Conservation (phyloP, 2,113 vertebrate species). For the Cynoglossus semilaevis region DNA sequence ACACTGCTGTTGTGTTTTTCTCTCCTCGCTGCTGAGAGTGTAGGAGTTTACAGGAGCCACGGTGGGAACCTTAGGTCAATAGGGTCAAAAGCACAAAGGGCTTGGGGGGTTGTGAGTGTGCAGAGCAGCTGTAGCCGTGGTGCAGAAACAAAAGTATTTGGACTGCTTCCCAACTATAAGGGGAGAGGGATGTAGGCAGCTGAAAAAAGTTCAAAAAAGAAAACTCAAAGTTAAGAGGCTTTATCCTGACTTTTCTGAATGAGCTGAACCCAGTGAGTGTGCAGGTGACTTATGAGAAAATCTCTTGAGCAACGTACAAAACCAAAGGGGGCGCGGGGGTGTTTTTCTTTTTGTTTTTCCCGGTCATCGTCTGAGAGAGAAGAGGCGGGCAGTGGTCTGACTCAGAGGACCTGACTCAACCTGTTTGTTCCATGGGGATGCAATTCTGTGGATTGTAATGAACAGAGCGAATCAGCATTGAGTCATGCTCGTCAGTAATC, state of each 20-base stretch:
- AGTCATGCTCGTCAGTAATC: constrained; percentile 47
- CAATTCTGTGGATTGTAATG: constrained; percentile 41
- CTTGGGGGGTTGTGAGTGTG: constrained; percentile 20
- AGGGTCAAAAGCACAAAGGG: constrained; percentile 58
- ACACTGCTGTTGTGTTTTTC: constrained; percentile 24
- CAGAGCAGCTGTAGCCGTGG: constrained; percentile 41
- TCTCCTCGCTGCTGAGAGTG: constrained; percentile 30
- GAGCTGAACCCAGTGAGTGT: constrained; percentile 13
- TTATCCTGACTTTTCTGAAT: constrained; percentile 25
- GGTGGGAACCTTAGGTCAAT: constrained; percentile 57
- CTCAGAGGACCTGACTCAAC: constrained; percentile 42
- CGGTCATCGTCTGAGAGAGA: background rate
- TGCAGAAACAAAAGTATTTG: constrained; percentile 39
- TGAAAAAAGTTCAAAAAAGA: constrained; percentile 12
- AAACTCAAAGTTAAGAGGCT: constrained; percentile 26
- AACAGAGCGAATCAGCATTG: constrained; percentile 36
- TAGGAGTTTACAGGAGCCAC: constrained; percentile 28
- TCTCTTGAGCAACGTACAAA: constrained; percentile 24
- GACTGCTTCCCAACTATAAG: constrained; percentile 29
- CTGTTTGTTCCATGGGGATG: constrained; percentile 33
- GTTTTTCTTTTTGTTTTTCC: background rate
- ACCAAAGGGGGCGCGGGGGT: background rate
- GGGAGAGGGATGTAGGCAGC: background rate
- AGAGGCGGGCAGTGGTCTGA: constrained; percentile 16
- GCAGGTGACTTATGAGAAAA: constrained; percentile 19